Base-by-base conservation (phyloP, 1,140 invertebrate species). In the Aleiodes sp. region DNA sequence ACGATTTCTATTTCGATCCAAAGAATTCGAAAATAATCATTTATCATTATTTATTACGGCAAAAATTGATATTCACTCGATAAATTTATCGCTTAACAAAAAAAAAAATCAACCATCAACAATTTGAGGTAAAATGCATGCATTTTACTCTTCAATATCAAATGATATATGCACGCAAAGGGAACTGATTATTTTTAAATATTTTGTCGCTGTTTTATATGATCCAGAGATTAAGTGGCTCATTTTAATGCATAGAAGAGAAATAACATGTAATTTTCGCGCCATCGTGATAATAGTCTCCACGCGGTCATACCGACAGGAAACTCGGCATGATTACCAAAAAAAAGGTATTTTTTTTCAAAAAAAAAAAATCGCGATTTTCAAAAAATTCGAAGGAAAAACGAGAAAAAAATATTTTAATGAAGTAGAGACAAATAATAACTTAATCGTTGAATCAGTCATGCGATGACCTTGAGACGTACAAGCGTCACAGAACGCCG, bases 381-480 rank as follows among this genome's bases (percentile, higher is more conserved):
- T 52, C 16, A 52, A 12, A 52, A 52, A 52, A 16, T 19, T 2
- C 19, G 39, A 43, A 16, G 7, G 46, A 52, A 24, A 35, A 35
- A 6, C 4, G 10, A 52, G 14, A 52, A 12, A 52, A 52, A 52
- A 26, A 24, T 1, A 3, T 24, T 52, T 52, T 52, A 16, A n/a
- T n/a, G n/a, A n/a, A n/a, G n/a, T n/a, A n/a, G n/a, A n/a, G n/a
- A n/a, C n/a, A n/a, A n/a, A n/a, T 52, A 21, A 52, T 52, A 24
- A 16, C 21, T 21, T 24, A 21, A 52, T 52, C 46, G 46, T 52
- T 52, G 4, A 43, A 43, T 43, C 46, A 52, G 46, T 52, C 46
- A 52, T 52, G 46, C 46, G 46, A 52, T 52, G 62, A 64, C 62
- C 62, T 64, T 64, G 62, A 46, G 62, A 64, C 21, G 62, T 26